Conservation (phyloP, 2,797 vertebrate species). For the Morus bassanus region DNA sequence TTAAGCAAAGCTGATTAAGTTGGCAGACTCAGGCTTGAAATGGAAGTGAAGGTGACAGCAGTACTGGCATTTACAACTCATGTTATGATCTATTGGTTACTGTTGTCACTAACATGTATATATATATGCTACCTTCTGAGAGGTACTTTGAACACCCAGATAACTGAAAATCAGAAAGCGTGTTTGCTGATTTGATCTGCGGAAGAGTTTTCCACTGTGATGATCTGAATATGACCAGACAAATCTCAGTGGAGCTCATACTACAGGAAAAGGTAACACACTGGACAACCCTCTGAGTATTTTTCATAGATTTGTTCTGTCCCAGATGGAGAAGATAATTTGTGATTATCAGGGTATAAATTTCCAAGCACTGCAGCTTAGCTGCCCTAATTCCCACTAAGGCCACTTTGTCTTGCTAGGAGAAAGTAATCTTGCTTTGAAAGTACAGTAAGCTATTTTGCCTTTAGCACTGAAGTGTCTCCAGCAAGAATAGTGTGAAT, state of each 20-base stretch:
- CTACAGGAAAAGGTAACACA: background rate
- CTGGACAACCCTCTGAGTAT: background rate
- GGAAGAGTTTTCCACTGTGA: background rate
- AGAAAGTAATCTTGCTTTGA: background rate
- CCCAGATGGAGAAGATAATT: background rate
- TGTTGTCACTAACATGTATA: background rate
- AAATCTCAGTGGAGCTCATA: background rate
- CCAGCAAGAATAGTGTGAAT: background rate
- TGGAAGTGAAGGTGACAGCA: background rate
- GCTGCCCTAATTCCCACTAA: background rate
- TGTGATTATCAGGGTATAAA: conserved; percentile 28
- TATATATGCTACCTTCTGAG: background rate
- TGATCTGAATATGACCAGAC: background rate
- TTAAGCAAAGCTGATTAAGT: background rate
- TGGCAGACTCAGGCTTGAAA: background rate
- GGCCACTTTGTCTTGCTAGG: background rate
- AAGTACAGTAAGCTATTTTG: background rate
- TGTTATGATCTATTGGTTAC: background rate
- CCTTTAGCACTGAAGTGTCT: background rate
- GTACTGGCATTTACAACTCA: background rate
- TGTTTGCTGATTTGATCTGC: background rate
- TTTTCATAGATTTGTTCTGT: background rate
- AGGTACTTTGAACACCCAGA: background rate
- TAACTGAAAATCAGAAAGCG: background rate
- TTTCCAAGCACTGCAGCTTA: background rate